These are phyloP conservation scores for Anoncus sp. DNA, from an alignment of 2,888 invertebrate species.

Conservation along the genomic window DNA sequence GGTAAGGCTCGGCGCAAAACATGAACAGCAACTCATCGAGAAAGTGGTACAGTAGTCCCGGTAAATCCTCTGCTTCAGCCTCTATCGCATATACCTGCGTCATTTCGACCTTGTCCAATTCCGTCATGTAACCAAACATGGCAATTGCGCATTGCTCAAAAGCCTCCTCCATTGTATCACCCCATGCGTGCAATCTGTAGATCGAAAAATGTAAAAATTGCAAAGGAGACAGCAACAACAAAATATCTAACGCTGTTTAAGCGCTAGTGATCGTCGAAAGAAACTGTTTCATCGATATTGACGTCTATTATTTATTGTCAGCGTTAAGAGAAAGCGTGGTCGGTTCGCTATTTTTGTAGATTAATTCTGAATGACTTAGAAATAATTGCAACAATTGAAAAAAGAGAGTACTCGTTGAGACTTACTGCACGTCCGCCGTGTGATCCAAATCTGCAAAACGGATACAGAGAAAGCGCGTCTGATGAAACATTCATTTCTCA, in stretches of 20 bases:
- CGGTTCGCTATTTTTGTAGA: slow-evolving; percentile 27
- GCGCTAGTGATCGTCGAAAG: not conserved
- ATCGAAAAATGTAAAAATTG: not conserved
- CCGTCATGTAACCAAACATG: slow-evolving; percentile 99
- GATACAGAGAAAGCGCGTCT: slow-evolving; percentile 48
- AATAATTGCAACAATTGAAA: slow-evolving; percentile 19
- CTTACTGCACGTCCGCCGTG: slow-evolving; percentile 99
- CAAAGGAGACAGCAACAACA: too few species aligned
- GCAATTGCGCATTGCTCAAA: slow-evolving; percentile 98
- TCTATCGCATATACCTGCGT: slow-evolving; percentile 91
- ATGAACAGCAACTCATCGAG: slow-evolving; percentile 97
- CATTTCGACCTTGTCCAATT: slow-evolving; percentile 92
- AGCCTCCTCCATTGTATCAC: slow-evolving; percentile 92
- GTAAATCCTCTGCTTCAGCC: slow-evolving; percentile 95
- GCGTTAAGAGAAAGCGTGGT: not conserved
- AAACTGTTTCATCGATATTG: not conserved
- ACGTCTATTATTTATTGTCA: too few species aligned
- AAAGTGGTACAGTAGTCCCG: slow-evolving; percentile 95
- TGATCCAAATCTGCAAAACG: slow-evolving; percentile 94
- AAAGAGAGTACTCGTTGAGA: slow-evolving; percentile 72
- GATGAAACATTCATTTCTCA: not conserved
- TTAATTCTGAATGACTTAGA: slow-evolving; percentile 55
- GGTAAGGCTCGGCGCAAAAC: slow-evolving; percentile 95
- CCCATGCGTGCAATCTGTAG: slow-evolving; percentile 95
- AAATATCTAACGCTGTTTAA: slow-evolving; percentile 14